Evolutionary conservation across 2,113 vertebrate genomes (phyloP), one percentile per base, ranked within the genome.

Genomic region (Butorides virescens): DNA sequence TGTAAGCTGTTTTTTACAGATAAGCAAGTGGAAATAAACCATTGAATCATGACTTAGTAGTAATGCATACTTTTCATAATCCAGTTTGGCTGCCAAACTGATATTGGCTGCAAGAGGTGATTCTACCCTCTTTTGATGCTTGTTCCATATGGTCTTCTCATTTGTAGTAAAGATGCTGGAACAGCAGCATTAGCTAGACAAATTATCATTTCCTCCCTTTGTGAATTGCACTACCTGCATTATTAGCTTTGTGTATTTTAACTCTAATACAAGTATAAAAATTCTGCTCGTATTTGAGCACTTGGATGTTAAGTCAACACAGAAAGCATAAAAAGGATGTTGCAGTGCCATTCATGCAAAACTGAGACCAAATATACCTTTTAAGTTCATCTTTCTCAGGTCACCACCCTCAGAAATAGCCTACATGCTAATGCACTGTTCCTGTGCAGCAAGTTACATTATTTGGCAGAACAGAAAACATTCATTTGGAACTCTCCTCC

Each of bases 401-500:
- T 50, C 5, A 4, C 14, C 25, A 6, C 37, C 32, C 46, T 37
- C 32, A 88, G 55, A 42, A 92, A 55, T 1, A 59, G n/a, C n/a
- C 27, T 22, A 2, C n/a, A 37, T 1, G 0, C 47, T 44, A 73
- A 37, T 0, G 1, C n/a, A 11, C 34, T 47, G 49, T 4, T 81
- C 29, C 73, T 61, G 32, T 25, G n/a, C 14, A 4, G 52, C 44
- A 87, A n/a, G 1, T 10, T 5, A 15, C 25, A 22, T 7, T 7
- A 44, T 26, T 55, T 14, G n/a, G 26, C 49, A 55, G 26, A 80
- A 81, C 0, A 77, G 4, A 5, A 50, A 39, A 18, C 5, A 10
- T 11, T n/a, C 7, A 59, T 46, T 18, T 36, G 36, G 7, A 84
- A 67, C 4, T 50, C n/a, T 49, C 12, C 21, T 14, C 7, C 25